These are phyloP conservation scores for Cryptus viduatorius DNA, from an alignment of 2,888 invertebrate species.

Conservation along the genomic window DNA sequence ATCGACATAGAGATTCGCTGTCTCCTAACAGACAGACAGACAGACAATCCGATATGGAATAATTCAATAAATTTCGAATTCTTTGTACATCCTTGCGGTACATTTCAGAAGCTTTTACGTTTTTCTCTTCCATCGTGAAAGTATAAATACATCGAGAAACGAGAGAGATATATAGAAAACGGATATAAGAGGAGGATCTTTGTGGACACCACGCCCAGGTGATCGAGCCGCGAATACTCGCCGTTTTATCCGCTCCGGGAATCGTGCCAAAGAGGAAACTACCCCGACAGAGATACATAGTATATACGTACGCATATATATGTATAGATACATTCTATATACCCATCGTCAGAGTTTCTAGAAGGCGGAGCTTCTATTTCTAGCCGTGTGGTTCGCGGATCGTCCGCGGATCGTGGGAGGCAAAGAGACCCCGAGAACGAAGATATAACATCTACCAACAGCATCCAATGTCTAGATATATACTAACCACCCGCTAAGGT, in stretches of 20 bases:
- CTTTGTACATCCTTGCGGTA: too few species aligned
- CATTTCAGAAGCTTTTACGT: too few species aligned
- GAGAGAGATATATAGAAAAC: constrained; percentile 68
- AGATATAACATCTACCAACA: constrained; percentile 27
- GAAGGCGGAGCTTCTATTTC: constrained; percentile 82
- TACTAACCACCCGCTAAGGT: not conserved
- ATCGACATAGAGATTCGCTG: too few species aligned
- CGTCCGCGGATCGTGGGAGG: constrained; percentile 65
- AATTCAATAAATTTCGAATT: too few species aligned
- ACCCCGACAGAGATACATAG: constrained; percentile 66
- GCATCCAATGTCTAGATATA: constrained; percentile 45
- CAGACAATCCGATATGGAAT: too few species aligned
- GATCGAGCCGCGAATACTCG: constrained; percentile 42
- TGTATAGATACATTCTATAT: constrained; percentile 28
- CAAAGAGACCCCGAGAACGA: constrained; percentile 57
- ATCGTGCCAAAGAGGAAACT: constrained; percentile 63
- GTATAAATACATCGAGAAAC: not conserved
- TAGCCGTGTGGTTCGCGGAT: constrained; percentile 67
- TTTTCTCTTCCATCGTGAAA: not conserved
- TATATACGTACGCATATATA: constrained; percentile 40
- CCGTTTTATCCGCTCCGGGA: constrained; percentile 63
- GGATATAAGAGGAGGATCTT: constrained; percentile 63
- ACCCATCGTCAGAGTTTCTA: constrained; percentile 74
- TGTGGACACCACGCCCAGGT: constrained; percentile 72
- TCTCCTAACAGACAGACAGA: too few species aligned